Evolutionary conservation across 2,113 vertebrate species (phyloP).

Genomic region (Boulengeromyrus knoepffleri): DNA sequence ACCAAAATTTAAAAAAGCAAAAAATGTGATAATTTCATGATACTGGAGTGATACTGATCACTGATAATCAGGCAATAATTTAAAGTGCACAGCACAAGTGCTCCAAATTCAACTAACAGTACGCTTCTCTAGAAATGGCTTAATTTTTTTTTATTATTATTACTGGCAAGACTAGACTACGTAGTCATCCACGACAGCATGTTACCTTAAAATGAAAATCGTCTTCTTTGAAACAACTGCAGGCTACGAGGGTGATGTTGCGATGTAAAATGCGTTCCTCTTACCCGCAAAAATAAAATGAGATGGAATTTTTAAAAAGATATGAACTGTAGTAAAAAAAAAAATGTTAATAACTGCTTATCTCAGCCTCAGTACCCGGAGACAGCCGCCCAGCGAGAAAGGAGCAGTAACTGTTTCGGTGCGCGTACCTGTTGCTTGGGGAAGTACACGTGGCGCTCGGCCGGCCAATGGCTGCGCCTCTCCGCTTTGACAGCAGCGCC

Average conservation of each 20-base stretch:
- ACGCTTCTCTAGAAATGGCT: neutral
- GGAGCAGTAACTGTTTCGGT: slow-evolving; percentile 42
- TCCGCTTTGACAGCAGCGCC: neutral
- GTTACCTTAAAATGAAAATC: neutral
- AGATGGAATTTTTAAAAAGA: neutral
- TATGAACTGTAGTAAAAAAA: neutral
- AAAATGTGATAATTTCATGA: neutral
- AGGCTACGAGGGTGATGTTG: neutral
- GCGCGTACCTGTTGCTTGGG: slow-evolving; percentile 51
- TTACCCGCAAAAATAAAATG: neutral
- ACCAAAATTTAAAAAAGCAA: neutral
- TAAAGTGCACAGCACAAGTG: neutral
- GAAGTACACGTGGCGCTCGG: slow-evolving; percentile 63
- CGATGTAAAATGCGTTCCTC: neutral
- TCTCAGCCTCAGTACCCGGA: neutral
- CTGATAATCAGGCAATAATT: neutral
- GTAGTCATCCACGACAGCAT: neutral
- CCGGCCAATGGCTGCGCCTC: slow-evolving; percentile 51
- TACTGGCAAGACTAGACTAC: neutral
- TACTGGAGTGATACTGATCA: neutral
- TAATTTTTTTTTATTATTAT: neutral
- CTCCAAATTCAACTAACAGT: neutral
- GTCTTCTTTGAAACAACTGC: neutral
- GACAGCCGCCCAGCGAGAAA: neutral
- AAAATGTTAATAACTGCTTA: neutral